Conservation (phyloP, 2,113 vertebrate genomes). For the Excalfactoria chinensis region DNA sequence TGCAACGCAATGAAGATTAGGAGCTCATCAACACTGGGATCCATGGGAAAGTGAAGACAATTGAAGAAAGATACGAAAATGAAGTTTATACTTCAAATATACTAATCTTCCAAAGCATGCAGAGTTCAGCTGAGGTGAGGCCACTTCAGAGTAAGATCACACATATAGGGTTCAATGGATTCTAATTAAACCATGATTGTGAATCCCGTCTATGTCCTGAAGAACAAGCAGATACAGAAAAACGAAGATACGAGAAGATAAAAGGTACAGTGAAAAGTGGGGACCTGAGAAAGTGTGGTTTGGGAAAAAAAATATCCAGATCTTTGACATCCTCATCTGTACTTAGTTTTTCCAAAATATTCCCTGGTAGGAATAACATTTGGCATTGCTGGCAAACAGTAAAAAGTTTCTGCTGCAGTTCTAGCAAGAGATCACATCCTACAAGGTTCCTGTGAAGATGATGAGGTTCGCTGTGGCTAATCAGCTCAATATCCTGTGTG, state of each 20-base stretch:
- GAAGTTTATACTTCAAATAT: slow-evolving; percentile 8
- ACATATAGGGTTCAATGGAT: neutral
- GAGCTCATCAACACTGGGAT: neutral
- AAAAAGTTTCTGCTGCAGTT: neutral
- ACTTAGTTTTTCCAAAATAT: slow-evolving; percentile 20
- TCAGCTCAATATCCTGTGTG: slow-evolving; percentile 39
- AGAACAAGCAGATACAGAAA: neutral
- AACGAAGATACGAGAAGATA: neutral
- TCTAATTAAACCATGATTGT: neutral
- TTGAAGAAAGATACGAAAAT: slow-evolving; percentile 2
- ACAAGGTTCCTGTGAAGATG: slow-evolving; percentile 28
- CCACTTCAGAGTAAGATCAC: neutral
- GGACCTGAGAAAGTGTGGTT: neutral
- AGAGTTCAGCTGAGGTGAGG: neutral
- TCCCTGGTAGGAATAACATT: slow-evolving; percentile 2
- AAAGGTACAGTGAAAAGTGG: neutral
- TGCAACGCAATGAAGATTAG: neutral
- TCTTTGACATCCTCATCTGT: neutral
- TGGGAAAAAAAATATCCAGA: neutral
- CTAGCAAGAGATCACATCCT: neutral
- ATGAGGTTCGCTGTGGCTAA: slow-evolving; percentile 28
- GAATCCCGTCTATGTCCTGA: neutral
- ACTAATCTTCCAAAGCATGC: neutral
- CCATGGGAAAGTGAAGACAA: neutral
- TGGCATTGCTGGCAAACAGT: neutral